These are phyloP conservation scores for Archegozetes longisetosus DNA, from an alignment of 1,140 invertebrate genomes.

Conservation along the genomic window DNA sequence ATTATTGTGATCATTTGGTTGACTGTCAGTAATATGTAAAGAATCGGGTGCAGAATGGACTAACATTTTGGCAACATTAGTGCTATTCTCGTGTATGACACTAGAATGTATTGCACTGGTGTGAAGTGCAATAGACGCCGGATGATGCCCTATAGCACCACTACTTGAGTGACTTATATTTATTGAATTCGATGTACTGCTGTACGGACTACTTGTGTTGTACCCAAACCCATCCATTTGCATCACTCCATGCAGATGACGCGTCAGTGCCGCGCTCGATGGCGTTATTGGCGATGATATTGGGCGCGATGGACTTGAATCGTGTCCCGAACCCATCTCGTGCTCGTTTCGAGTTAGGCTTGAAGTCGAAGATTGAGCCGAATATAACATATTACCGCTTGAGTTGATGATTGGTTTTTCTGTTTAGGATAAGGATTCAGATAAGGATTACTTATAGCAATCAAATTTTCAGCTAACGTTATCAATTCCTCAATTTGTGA, in stretches of 20 bases:
- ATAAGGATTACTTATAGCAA: too few species aligned
- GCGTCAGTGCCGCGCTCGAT: constrained; percentile 6
- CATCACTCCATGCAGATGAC: constrained; percentile 6
- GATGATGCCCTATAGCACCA: neutral
- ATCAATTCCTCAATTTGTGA: too few species aligned
- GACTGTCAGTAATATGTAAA: neutral
- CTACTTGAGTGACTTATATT: neutral
- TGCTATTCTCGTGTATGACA: neutral
- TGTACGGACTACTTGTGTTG: neutral
- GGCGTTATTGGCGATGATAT: constrained; percentile 16
- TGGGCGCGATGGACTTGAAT: neutral
- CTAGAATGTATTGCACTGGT: neutral
- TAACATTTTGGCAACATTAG: neutral
- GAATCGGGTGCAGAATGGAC: neutral
- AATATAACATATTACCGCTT: neutral
- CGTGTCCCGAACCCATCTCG: neutral
- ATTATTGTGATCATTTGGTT: neutral
- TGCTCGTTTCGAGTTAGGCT: neutral
- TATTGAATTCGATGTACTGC: neutral
- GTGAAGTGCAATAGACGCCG: neutral
- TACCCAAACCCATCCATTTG: neutral
- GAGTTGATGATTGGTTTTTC: neutral
- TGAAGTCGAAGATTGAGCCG: neutral
- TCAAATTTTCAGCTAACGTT: too few species aligned
- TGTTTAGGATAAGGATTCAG: too few species aligned